Base-by-base conservation (phyloP, 2,888 invertebrate genomes). In the Orgyia antiqua region DNA sequence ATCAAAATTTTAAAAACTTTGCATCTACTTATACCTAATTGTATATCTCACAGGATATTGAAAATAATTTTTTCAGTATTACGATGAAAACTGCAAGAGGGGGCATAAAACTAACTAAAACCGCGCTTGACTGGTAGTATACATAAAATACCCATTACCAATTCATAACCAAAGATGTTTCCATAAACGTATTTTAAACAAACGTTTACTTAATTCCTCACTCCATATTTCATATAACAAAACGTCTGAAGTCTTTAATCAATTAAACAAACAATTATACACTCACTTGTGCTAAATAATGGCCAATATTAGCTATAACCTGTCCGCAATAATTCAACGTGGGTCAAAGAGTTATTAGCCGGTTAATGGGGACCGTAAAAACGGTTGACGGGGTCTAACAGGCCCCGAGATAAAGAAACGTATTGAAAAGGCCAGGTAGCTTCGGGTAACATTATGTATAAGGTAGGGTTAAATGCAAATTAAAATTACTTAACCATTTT, bases 341-440 rank as follows among this genome's bases (percentile, higher is more conserved):
- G 57, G 64, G 60, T 63, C 62, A 63, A 61, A 58, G 58, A 50
- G 60, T 56, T 63, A 63, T 61, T 60, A 61, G 58, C 49, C 50
- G 46, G 42, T 41, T 61, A 58, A 61, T 53, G 50, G 51, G 28
- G 31, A 4, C 38, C 48, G 36, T 40, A 39, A 48, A 41, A 45
- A 45, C 42, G 54, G 51, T 50, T 45, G 53, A 45, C 49, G 39
- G 49, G 49, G 53, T 48, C 51, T 52, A 53, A 61, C 58, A 37
- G 23, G 45, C 37, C 30, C 37, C 31, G 41, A 51, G 47, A 54
- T 54, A 57, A 57, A 55, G 54, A 55, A 53, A 43, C 38, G 42
- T 49, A 53, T 57, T 51, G 49, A 46, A 57, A 50, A 43, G 46
- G 45, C 31, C 53, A 54, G 56, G 57, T 54, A 56, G 36, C 41